Conservation (phyloP, 2,797 vertebrate species). For the Paguma larvata region DNA sequence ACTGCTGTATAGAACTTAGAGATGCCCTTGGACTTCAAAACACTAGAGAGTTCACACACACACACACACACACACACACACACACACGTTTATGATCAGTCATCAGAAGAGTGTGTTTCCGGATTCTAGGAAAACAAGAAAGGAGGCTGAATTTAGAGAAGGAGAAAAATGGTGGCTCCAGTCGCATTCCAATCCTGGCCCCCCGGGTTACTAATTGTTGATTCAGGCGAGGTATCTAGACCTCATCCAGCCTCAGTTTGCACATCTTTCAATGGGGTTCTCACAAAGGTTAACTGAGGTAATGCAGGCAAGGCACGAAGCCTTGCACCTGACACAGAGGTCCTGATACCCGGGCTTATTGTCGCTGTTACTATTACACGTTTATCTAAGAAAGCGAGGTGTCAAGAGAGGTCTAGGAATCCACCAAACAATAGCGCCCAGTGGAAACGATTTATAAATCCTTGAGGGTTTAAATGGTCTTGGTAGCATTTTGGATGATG, state of each 20-base stretch:
- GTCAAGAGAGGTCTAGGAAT: background rate
- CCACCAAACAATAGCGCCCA: background rate
- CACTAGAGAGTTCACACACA: background rate
- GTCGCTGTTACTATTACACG: rapidly evolving
- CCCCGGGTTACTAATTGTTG: rapidly evolving
- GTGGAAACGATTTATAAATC: too few relatives aligned
- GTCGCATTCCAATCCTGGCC: background rate
- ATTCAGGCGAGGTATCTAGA: background rate
- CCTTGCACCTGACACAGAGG: background rate
- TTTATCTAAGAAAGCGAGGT: background rate
- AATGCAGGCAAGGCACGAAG: rapidly evolving
- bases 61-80: background rate
- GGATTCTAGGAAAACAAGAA: background rate
- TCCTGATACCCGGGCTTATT: rapidly evolving
- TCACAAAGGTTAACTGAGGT: background rate
- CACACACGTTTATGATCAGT: rapidly evolving
- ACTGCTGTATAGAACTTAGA: background rate
- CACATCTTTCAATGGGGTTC: background rate
- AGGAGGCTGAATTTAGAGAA: background rate
- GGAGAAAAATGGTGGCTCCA: background rate
- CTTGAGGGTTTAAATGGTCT: background rate
- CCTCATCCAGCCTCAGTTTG: background rate
- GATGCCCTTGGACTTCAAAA: background rate
- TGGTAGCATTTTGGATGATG: background rate
- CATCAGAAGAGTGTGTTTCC: background rate